Base-by-base conservation (phyloP, 2,113 vertebrate genomes). In the Ciconia maguari region DNA sequence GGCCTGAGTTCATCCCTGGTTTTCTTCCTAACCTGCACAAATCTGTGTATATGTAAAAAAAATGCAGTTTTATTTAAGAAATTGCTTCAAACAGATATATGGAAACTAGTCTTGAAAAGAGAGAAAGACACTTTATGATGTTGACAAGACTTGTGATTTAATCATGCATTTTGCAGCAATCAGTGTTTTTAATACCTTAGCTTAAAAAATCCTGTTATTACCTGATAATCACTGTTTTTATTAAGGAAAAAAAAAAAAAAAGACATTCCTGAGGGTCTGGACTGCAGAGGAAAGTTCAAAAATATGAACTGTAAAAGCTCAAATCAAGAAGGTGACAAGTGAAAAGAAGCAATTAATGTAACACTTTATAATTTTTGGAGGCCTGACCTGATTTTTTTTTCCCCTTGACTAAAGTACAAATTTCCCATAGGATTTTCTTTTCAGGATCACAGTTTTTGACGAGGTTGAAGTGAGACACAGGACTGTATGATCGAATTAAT, bases 311-410 rank as follows among this genome's bases (percentile, higher is more conserved):
- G 65, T 29, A 93, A 93, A 81, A 94, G 20, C 69, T 93, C 83
- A 77, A 77, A 86, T 92, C 84, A 83, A 93, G 77, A 84, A 89
- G 44, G 81, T 85, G 65, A 68, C 83, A 95, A 89, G 65, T 87
- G 84, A 93, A 95, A 95, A 79, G 48, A 65, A 76, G 69, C 52
- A 94, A 96, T 94, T 94, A 96, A 87, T 55, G 16, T 76, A 91
- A 82, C 65, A 94, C 55, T 87, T 86, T 60, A 46, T 91, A 96
- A 93, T 76, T 96, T 96, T 91, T 91, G 49, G 84, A 95, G 24
- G 19, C 21, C 66, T 54, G 49, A 34, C 15, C 85, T 46, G 54
- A 61, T 69, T 78, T 84, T 44, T 46, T 46, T 89, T 88, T 41
- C 1, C 25, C 15, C n/a, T 61, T 7, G 16, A 20, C 42, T 66